A percentile compares a stretch with the other conserved stretches of the same genome.
phyloP scores from a whole-genome alignment of 2,113 vertebrate species.

The Pheucticus melanocephalus region DNA sequence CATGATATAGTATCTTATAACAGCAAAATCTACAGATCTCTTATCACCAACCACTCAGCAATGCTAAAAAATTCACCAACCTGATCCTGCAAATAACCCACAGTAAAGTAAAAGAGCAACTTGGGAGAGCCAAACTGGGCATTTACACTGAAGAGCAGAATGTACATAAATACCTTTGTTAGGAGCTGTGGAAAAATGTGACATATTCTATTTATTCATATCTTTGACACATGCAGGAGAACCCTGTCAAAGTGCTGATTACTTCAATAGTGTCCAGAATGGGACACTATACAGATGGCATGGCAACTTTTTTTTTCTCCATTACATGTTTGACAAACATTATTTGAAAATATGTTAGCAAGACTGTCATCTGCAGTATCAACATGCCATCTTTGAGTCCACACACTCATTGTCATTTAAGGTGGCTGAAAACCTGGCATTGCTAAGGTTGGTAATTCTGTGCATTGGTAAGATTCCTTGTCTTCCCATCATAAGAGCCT shows the following conservation, averaged over 20 bases:
- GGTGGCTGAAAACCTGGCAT: not conserved
- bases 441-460: not conserved
- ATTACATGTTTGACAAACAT: not conserved
- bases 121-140: not conserved
- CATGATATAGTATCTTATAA: not conserved
- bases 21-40: not conserved
- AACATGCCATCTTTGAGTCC: not conserved
- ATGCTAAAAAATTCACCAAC: not conserved
- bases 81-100: not conserved
- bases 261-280: not conserved
- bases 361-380: not conserved
- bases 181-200: not conserved
- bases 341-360: not conserved
- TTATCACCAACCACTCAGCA: not conserved
- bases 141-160: not conserved
- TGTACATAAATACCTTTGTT: not conserved
- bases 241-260: not conserved
- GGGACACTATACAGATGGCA: not conserved
- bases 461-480: not conserved
- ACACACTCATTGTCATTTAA: not conserved
- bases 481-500: not conserved
- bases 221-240: rapidly evolving
- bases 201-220: not conserved
- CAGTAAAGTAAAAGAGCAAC: not conserved
- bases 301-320: not conserved